phyloP scores from a whole-genome alignment of 2,888 invertebrate genomes.

The Diloba caeruleocephala region DNA sequence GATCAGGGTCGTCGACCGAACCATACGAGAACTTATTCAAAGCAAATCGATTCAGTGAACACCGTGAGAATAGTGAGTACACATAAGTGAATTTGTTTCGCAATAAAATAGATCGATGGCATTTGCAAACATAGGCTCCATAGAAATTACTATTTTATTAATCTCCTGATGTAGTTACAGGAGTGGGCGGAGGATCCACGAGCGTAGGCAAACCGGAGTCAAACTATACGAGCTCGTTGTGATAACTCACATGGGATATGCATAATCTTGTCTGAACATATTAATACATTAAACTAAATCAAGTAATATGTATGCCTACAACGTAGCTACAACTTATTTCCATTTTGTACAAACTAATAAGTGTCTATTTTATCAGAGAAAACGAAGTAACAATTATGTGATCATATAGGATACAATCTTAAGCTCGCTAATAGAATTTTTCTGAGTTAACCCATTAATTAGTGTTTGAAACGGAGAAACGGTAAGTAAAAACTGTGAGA shows the following conservation, averaged over 20 bases:
- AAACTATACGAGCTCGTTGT: slow-evolving; percentile 32
- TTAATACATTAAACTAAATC: slow-evolving; percentile 13
- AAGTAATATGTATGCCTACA: neutral
- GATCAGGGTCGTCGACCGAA: slow-evolving; percentile 29
- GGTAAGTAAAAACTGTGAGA: slow-evolving; percentile 47
- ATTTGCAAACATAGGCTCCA: slow-evolving; percentile 53
- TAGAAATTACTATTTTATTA: slow-evolving; percentile 60
- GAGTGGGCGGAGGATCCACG: slow-evolving; percentile 62
- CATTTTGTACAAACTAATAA: no score
- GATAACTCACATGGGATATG: slow-evolving; percentile 12
- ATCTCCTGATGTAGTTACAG: slow-evolving; percentile 55
- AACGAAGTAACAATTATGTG: no score
- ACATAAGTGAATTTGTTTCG: slow-evolving; percentile 48
- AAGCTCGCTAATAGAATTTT: slow-evolving; percentile 29
- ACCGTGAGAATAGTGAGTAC: slow-evolving; percentile 41
- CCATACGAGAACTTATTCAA: slow-evolving; percentile 37
- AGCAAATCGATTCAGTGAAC: slow-evolving; percentile 47
- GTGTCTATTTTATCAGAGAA: no score
- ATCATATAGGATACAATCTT: neutral
- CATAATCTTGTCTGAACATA: slow-evolving; percentile 25
- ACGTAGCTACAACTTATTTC: no score
- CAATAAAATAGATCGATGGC: slow-evolving; percentile 56
- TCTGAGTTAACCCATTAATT: slow-evolving; percentile 27
- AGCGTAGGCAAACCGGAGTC: slow-evolving; percentile 70
- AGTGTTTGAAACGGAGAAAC: slow-evolving; percentile 26